Base-by-base conservation (phyloP, 2,888 invertebrate genomes). In the Zygogramma bicolorata region DNA sequence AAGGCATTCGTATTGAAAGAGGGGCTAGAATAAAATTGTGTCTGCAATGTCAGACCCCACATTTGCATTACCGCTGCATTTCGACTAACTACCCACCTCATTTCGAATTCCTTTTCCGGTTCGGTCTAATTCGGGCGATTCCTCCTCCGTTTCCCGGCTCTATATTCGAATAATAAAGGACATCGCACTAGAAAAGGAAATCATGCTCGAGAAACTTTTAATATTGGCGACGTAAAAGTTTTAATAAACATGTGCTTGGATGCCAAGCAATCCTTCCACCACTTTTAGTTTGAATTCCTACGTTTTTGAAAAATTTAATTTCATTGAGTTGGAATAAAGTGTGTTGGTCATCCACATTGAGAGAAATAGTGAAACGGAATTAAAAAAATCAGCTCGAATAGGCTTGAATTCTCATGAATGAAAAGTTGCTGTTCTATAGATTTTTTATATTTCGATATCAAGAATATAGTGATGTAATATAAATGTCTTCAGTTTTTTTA, bases 41-140 rank as follows among this genome's bases (percentile, higher is more conserved):
- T 40, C 59, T 60, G 58, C 58, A 67, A 40, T 20, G 46, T 40
- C 40, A 40, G 59, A 61, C 15, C 62, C 62, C 62, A 68, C 53
- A 70, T 70, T 70, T 63, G 46, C 70, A 49, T 70, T 65, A 49
- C 38, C 31, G 63, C 61, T 71, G 71, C 71, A 71, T 57, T 71
- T 71, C 67, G 29, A 46, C 61, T 57, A 65, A 65, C 72, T 68
- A 53, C 65, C 65, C 58, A 61, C 49, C 72, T 68, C 72, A 72
- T 72, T 65, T 68, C 68, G 72, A 68, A 72, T 68, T 72, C 72
- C 68, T 40, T 68, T 72, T 68, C 72, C 65, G 68, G 71, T 67
- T 66, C 62, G 31, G 13, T 34, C 68, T 60, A 72, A 71, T 68
- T 68, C 60, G 60, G 65, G 13, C 68, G 68, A 68, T 65, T 68